Base-by-base conservation (phyloP, 2,888 invertebrate genomes). In the Opisthograptis luteolata region DNA sequence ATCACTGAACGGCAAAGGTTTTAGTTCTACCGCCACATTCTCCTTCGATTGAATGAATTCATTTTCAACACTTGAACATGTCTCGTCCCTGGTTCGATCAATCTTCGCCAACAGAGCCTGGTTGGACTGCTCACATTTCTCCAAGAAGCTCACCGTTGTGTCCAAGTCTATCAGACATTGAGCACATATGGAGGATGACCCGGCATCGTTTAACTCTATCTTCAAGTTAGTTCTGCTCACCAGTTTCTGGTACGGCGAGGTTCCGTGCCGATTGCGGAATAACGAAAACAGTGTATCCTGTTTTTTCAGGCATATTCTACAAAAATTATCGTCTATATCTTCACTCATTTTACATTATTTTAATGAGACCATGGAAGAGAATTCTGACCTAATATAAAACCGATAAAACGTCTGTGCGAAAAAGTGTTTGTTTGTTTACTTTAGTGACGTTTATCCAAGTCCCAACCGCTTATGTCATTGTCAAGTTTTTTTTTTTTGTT, bases 121-220 rank as follows among this genome's bases (percentile, higher is more conserved):
- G 39, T 77, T 79, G 0, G 83, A 70, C 25, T 65, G 70, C 36
- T 75, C 71, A 60, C 81, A 83, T 53, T 76, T 80, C 22, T 73
- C 64, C 32, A 82, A 53, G 45, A 84, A 84, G 22, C 53, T 65
- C 1, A 79, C 64, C 1, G 80, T 73, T 1, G 69, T 66, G 10
- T 82, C 78, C 3, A 84, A 59, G 41, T 84, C 81, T 35, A 55
- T 55, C 2, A 78, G 64, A 46, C 84, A 84, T 13, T 74, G 71
- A 4, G 66, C 60, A 48, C 84, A 84, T 41, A 84, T 81, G 4
- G 61, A 66, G n/a, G 73, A 48, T 0, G 80, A 75, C 2, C 76
- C 78, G 1, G 58, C 47, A 36, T 79, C 79, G n/a, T 75, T 62
- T 3, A 63, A 12, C n/a, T 66, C 55, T 13, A 77, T 63, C 31